These are phyloP conservation scores for Nothocercus nigrocapillus DNA, from an alignment of 2,113 vertebrate species.

Conservation along the genomic window DNA sequence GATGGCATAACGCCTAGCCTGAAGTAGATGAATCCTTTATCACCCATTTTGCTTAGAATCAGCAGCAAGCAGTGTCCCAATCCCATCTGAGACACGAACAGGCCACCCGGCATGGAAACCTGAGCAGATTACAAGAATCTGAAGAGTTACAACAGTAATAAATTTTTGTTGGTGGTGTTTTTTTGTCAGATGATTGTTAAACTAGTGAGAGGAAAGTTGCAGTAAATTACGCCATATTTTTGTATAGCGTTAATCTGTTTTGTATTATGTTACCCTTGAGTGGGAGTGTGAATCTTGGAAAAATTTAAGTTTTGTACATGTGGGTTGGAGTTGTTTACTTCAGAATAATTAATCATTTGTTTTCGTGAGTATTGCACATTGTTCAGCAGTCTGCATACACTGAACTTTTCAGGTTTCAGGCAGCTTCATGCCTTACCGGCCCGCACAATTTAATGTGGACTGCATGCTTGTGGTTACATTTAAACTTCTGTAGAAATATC, in stretches of 20 bases:
- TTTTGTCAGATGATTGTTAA: constrained; percentile 47
- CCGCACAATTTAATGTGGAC: neutral
- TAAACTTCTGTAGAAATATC: neutral
- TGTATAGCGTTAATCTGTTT: constrained; percentile 29
- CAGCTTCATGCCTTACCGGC: neutral
- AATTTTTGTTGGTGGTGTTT: constrained; percentile 23
- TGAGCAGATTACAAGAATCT: neutral
- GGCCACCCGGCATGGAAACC: neutral
- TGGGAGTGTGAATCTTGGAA: constrained; percentile 23
- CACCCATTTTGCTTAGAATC: neutral
- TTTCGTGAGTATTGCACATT: neutral
- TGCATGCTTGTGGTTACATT: neutral
- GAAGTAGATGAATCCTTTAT: neutral
- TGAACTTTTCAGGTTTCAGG: neutral
- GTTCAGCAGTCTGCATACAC: neutral
- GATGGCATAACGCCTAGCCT: neutral
- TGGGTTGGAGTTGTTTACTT: neutral
- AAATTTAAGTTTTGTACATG: neutral
- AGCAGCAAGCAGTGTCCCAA: neutral
- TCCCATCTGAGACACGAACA: neutral
- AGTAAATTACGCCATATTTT: constrained; percentile 12
- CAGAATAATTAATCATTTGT: neutral
- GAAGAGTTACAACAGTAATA: constrained; percentile 25
- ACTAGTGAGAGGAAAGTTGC: constrained; percentile 2
- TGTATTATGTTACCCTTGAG: constrained; percentile 7